Percentiles rank a stretch among this genome's conserved stretches.
phyloP scores from a whole-genome alignment of 2,888 invertebrate genomes.

The Biston stratarius region DNA sequence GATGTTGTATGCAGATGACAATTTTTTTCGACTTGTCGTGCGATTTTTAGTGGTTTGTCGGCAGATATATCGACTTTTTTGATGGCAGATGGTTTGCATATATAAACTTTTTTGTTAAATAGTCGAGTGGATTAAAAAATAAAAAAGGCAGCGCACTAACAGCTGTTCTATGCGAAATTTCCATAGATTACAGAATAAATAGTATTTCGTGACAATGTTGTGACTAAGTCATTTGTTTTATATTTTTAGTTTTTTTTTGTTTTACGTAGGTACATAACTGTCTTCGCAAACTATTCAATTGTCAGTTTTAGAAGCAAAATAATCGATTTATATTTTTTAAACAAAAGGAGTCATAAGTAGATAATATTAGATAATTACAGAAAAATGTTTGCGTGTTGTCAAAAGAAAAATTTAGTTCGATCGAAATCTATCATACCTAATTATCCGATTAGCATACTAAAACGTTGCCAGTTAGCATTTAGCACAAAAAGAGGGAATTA shows the following conservation, averaged over 20 bases:
- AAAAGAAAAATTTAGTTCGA: constrained; percentile 33
- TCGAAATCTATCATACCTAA: constrained; percentile 53
- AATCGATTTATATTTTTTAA: not conserved
- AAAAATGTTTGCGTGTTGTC: constrained; percentile 39
- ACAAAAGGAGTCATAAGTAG: not conserved
- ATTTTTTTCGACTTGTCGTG: constrained; percentile 72
- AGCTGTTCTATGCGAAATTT: constrained; percentile 43
- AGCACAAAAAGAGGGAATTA: constrained; percentile 52
- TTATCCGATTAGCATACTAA: constrained; percentile 63
- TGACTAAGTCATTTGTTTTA: constrained; percentile 6
- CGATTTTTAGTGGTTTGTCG: constrained; percentile 82
- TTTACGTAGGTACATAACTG: not conserved
- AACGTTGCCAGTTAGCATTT: constrained; percentile 57
- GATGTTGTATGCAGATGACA: constrained; percentile 86
- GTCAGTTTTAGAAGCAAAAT: too few species aligned
- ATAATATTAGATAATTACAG: constrained; percentile 6
- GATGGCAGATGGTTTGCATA: constrained; percentile 79
- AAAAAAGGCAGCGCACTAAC: constrained; percentile 31
- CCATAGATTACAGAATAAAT: constrained; percentile 29
- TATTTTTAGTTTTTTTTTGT: constrained; percentile 16
- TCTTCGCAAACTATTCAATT: too few species aligned
- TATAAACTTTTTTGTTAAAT: constrained; percentile 57
- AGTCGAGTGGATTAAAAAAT: constrained; percentile 50
- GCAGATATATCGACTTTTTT: constrained; percentile 69
- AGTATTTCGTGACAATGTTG: constrained; percentile 26